Percentiles rank a stretch among this genome's conserved stretches.
These are phyloP conservation scores for Danaus melanippus DNA, from an alignment of 1,140 invertebrate species.

Conservation along the genomic window DNA sequence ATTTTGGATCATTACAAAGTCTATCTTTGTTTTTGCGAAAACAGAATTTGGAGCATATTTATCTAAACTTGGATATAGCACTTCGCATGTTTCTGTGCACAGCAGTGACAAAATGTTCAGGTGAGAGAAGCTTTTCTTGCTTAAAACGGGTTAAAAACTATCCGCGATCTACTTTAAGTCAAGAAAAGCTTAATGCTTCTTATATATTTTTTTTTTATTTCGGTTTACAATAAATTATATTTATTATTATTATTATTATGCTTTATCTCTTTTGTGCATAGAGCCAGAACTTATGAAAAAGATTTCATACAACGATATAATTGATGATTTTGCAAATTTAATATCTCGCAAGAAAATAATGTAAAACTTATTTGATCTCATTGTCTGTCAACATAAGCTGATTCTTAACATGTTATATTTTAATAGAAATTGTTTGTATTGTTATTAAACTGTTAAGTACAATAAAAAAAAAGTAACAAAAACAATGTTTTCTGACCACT, in stretches of 20 bases:
- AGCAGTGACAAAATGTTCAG: slow-evolving; percentile 9
- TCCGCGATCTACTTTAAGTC: slow-evolving; percentile 13
- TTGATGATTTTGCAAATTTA: slow-evolving; percentile 14
- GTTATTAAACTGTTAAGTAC: too few species aligned
- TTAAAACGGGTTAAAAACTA: slow-evolving; percentile 9
- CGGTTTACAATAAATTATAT: too few species aligned
- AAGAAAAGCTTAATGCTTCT: slow-evolving; percentile 18
- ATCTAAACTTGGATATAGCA: too few species aligned
- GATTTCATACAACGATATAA: slow-evolving; percentile 13
- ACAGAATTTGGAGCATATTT: too few species aligned
- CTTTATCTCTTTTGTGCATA: slow-evolving; percentile 18
- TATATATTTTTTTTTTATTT: too few species aligned
- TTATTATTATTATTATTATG: too few species aligned
- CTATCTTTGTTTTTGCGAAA: too few species aligned
- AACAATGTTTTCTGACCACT: background rate
- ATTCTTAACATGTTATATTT: background rate
- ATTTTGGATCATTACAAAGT: too few species aligned
- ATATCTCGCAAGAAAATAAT: slow-evolving; percentile 15
- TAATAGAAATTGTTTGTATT: too few species aligned
- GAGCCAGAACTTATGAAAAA: slow-evolving; percentile 17
- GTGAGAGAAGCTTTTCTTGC: slow-evolving; percentile 12
- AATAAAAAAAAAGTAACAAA: too few species aligned
- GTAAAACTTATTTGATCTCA: slow-evolving; percentile 5
- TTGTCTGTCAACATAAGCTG: background rate
- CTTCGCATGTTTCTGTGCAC: too few species aligned